Percentiles rank a stretch among this genome's conserved stretches.
Conservation (phyloP, 2,113 vertebrate species). For the Zeus faber region DNA sequence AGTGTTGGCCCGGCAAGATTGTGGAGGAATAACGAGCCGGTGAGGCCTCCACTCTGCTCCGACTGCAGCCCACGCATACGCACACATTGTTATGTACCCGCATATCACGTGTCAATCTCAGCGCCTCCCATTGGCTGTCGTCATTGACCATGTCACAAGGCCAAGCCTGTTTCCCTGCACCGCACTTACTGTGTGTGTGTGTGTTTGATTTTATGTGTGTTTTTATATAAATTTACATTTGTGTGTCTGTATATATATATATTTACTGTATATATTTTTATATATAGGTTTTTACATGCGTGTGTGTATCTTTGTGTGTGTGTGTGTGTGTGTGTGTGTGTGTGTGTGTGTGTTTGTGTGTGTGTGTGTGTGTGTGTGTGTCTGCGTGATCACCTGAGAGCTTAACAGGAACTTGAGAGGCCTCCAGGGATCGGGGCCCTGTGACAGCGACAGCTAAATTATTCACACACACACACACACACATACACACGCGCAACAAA, state of each 20-base stretch:
- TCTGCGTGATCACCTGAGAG: slow-evolving; percentile 36
- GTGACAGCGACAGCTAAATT: slow-evolving; percentile 43
- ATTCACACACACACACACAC: slow-evolving; percentile 45
- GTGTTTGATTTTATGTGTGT: too few relatives aligned
- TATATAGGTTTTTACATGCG: slow-evolving; percentile 6
- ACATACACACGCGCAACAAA: slow-evolving; percentile 16
- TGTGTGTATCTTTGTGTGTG: background rate
- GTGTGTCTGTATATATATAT: background rate
- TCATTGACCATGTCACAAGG: too few relatives aligned
- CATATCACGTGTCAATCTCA: too few relatives aligned
- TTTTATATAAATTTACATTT: background rate
- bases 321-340: slow-evolving; percentile 1
- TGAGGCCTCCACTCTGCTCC: too few relatives aligned
- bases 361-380: slow-evolving; percentile 19
- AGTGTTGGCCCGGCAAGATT: too few relatives aligned
- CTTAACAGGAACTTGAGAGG: slow-evolving; percentile 52
- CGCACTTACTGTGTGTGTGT: too few relatives aligned
- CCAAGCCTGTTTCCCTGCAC: too few relatives aligned
- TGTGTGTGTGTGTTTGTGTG: slow-evolving; percentile 6
- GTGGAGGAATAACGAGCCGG: too few relatives aligned
- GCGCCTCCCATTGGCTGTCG: too few relatives aligned
- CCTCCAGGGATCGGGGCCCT: slow-evolving; percentile 15
- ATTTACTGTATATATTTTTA: background rate
- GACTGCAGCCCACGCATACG: too few relatives aligned
- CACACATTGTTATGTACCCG: too few relatives aligned